phyloP scores from a whole-genome alignment of 2,888 invertebrate species.

The Glaucopsyche alexis region DNA sequence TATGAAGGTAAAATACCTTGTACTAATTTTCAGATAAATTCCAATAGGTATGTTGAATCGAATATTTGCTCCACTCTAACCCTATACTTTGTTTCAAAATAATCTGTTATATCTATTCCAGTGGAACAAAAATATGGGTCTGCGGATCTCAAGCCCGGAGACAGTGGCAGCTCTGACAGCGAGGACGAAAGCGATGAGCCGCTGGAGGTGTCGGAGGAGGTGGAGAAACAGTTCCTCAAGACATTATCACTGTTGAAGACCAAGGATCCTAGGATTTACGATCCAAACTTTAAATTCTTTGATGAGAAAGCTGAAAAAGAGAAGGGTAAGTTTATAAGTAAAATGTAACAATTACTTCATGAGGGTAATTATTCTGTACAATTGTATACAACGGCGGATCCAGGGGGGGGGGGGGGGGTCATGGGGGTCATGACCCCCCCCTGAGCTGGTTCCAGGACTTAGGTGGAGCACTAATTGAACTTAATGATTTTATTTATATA shows the following conservation, averaged over 20 bases:
- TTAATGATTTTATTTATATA: too few species aligned
- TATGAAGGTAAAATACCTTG: background rate
- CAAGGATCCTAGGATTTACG: constrained; percentile 94
- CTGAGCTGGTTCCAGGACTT: too few species aligned
- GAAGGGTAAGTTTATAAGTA: constrained; percentile 46
- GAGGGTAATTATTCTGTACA: too few species aligned
- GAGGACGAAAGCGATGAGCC: constrained; percentile 83
- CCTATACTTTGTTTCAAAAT: too few species aligned
- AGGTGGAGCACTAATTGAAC: too few species aligned
- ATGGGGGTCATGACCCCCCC: too few species aligned
- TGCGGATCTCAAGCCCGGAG: constrained; percentile 66
- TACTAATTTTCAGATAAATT: too few species aligned
- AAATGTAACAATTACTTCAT: too few species aligned
- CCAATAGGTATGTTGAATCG: too few species aligned
- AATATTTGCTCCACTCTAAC: too few species aligned
- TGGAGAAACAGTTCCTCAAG: constrained; percentile 93
- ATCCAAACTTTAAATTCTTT: constrained; percentile 87
- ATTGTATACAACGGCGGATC: too few species aligned
- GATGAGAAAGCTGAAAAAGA: constrained; percentile 70
- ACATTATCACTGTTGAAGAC: constrained; percentile 91
- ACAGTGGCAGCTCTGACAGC: constrained; percentile 73
- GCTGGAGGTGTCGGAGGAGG: constrained; percentile 79
- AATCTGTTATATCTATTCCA: constrained; percentile 48
- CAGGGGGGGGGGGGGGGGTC: too few species aligned
- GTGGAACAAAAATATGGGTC: constrained; percentile 89